Conservation (phyloP, 2,113 vertebrate species). For the Phalacrocorax brasilianus region DNA sequence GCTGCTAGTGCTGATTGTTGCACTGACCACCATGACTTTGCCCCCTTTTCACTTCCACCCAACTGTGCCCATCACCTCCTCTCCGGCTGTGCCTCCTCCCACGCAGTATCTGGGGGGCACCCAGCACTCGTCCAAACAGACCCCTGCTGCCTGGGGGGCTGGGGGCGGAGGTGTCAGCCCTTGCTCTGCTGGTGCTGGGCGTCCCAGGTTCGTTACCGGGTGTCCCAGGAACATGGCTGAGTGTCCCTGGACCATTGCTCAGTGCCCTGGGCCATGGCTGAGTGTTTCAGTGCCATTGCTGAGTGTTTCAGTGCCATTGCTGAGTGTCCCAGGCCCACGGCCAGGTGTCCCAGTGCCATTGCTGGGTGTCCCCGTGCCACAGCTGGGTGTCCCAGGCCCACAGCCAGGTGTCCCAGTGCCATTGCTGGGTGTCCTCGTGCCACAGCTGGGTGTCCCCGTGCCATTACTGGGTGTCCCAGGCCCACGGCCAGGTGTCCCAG, state of each 20-base stretch:
- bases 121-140: fast-evolving
- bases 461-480: neutral
- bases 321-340: neutral
- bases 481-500: neutral
- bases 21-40: fast-evolving
- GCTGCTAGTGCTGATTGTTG: neutral
- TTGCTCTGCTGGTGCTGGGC: neutral
- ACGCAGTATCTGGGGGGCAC: fast-evolving
- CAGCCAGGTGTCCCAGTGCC: too few species aligned
- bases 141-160: neutral
- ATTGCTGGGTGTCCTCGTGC: neutral
- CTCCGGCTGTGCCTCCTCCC: fast-evolving
- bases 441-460: too few species aligned
- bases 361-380: too few species aligned
- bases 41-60: neutral
- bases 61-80: neutral
- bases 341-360: too few species aligned
- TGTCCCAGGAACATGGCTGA: neutral
- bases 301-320: neutral
- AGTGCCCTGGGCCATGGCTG: too few species aligned
- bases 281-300: too few species aligned
- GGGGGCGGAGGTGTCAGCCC: fast-evolving
- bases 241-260: neutral
- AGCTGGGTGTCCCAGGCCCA: too few species aligned
- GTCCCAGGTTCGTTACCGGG: neutral